Evolutionary conservation across 2,113 vertebrate species (phyloP).

Genomic region (Cryptoleucopteryx plumbea): DNA sequence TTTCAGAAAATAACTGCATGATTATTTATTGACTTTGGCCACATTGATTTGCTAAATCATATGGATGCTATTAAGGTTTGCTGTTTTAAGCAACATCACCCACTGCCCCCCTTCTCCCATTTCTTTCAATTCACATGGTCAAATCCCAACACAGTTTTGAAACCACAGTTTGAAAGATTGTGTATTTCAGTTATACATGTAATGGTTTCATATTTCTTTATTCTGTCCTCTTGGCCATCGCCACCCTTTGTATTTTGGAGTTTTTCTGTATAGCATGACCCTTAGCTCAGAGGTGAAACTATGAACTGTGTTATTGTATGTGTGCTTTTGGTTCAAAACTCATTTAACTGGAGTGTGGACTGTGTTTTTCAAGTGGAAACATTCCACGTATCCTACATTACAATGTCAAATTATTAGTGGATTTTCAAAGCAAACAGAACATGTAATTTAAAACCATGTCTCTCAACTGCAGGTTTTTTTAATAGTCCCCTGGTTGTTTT

Average conservation of each 20-base stretch:
- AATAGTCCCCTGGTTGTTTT: conserved; percentile 21
- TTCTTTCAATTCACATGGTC: conserved; percentile 65
- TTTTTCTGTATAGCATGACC: conserved; percentile 30
- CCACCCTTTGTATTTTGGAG: conserved; percentile 5
- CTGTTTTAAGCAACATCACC: conserved; percentile 67
- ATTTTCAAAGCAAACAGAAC: conserved; percentile 53
- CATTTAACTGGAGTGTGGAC: background rate
- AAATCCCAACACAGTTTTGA: conserved; percentile 65
- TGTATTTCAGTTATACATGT: conserved; percentile 31
- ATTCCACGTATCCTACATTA: background rate
- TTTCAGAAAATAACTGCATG: conserved; percentile 73
- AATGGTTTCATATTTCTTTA: conserved; percentile 55
- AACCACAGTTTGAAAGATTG: conserved; percentile 54
- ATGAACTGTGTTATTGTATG: background rate
- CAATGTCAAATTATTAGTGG: conserved; percentile 9
- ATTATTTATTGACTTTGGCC: conserved; percentile 79
- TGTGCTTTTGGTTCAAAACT: background rate
- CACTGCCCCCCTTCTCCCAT: background rate
- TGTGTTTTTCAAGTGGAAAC: conserved; percentile 28
- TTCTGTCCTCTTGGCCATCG: background rate
- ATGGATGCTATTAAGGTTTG: conserved; percentile 76
- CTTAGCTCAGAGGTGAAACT: background rate
- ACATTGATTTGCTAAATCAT: conserved; percentile 72
- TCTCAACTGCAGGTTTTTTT: conserved; percentile 20
- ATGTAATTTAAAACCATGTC: conserved; percentile 1